A percentile compares a stretch with the other conserved stretches of the same genome.
phyloP scores from a whole-genome alignment of 2,113 vertebrate genomes.

The Morone saxatilis region DNA sequence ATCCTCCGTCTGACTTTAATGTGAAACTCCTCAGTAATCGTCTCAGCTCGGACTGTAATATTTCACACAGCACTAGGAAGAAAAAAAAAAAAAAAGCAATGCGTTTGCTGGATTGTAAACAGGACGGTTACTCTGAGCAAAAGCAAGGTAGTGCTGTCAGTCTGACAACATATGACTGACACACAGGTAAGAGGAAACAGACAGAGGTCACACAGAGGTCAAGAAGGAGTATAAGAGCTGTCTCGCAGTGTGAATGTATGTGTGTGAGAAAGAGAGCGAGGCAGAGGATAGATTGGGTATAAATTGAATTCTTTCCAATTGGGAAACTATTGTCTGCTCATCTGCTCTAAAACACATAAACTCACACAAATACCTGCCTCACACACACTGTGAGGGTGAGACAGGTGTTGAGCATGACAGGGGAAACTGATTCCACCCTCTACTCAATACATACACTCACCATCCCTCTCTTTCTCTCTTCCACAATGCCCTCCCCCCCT shows the following conservation, averaged over 20 bases:
- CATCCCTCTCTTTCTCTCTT: slow-evolving; percentile 32
- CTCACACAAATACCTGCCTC: slow-evolving; percentile 22
- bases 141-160: slow-evolving; percentile 16
- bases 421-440: slow-evolving; percentile 52
- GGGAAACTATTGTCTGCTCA: slow-evolving; percentile 54
- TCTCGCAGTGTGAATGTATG: not conserved
- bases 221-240: slow-evolving; percentile 25
- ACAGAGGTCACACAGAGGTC: slow-evolving; percentile 57
- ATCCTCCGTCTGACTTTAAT: slow-evolving; percentile 25
- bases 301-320: slow-evolving; percentile 65
- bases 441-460: slow-evolving; percentile 29
- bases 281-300: slow-evolving; percentile 38
- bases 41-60: slow-evolving; percentile 34
- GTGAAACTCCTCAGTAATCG: slow-evolving; percentile 30
- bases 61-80: slow-evolving; percentile 21
- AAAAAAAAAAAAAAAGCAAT: no score
- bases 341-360: slow-evolving; percentile 36
- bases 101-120: slow-evolving; percentile 1
- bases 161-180: slow-evolving; percentile 53
- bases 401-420: slow-evolving; percentile 59
- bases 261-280: not conserved
- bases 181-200: slow-evolving; percentile 46
- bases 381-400: slow-evolving; percentile 33
- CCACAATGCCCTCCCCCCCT: not conserved
- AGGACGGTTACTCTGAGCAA: slow-evolving; percentile 12